Base-by-base conservation (phyloP, 2,113 vertebrate species). In the Candoia aspera region DNA sequence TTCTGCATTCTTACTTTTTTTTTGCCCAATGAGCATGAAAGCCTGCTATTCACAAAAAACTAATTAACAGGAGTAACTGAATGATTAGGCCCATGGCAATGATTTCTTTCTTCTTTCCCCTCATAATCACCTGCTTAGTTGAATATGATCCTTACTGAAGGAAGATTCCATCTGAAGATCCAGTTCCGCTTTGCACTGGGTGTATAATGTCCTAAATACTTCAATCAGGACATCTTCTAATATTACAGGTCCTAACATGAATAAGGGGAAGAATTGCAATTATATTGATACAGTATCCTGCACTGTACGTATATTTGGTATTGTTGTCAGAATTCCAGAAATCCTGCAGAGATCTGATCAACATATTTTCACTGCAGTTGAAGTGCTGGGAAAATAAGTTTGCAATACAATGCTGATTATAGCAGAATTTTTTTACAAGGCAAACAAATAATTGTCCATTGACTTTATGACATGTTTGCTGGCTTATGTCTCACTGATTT, bases 141-240 rank as follows among this genome's bases (percentile, higher is more conserved):
- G 99, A 53, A 98, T 97, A 91, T 99, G 99, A 96, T 99, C 99
- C 97, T 99, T 99, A 95, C 98, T 98, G 97, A 99, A 99, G 0
- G 98, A 98, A 92, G 98, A 98, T 91, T 99, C 99, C 96, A 97
- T 98, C 21, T 99, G 99, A 93, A 99, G 98, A 97, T 99, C 98
- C 96, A 99, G 58, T 93, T 99, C 99, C 84, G 98, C 98, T 96
- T 98, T 98, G 96, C 99, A 99, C 88, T 99, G 99, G 33, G 98
- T 98, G 96, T 99, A 96, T 2, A 99, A 97, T 0, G 98, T 99
- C 94, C 98, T 97, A 96, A 99, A 99, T 49, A 99, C 99, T 97
- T 99, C 99, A 88, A 99, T 99, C 93, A 99, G 93, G 88, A 99
- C 99, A 93, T 99, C 99, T 96, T 99, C 99, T 8, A 99, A 96